Evolutionary conservation across 2,888 invertebrate species (phyloP).

Genomic region (Dione vanillae): DNA sequence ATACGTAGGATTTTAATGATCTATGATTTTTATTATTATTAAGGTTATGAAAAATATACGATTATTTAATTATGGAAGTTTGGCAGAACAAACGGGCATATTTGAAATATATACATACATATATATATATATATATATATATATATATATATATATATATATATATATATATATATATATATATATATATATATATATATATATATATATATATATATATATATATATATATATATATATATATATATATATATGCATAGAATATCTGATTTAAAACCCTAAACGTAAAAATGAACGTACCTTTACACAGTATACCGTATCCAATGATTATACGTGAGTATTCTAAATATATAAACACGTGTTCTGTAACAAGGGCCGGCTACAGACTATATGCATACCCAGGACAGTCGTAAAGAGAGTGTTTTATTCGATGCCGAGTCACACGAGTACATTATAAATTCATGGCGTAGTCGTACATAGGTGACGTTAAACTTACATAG

Average conservation of each 20-base stretch:
- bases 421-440: conserved; percentile 34
- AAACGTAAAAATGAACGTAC: conserved; percentile 39
- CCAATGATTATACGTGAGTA: conserved; percentile 30
- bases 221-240: too few species aligned
- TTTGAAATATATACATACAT: too few species aligned
- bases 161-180: too few species aligned
- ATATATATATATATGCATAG: too few species aligned
- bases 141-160: too few species aligned
- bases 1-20: too few species aligned
- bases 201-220: too few species aligned
- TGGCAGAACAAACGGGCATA: too few species aligned
- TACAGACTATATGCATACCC: conserved; percentile 27
- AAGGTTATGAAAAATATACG: too few species aligned
- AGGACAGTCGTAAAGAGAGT: conserved; percentile 35
- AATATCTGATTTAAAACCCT: conserved; percentile 20
- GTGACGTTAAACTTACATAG: conserved; percentile 4
- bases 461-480: background rate
- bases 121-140: too few species aligned
- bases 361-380: conserved; percentile 38
- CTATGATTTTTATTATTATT: too few species aligned
- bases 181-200: too few species aligned
- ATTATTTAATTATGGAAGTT: background rate
- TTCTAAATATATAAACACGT: conserved; percentile 43
- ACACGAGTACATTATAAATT: conserved; percentile 21
- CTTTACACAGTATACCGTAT: conserved; percentile 37